A percentile compares a stretch with the other conserved stretches of the same genome.
phyloP scores from a whole-genome alignment of 2,888 invertebrate species.

The Pharmacophagus antenor region DNA sequence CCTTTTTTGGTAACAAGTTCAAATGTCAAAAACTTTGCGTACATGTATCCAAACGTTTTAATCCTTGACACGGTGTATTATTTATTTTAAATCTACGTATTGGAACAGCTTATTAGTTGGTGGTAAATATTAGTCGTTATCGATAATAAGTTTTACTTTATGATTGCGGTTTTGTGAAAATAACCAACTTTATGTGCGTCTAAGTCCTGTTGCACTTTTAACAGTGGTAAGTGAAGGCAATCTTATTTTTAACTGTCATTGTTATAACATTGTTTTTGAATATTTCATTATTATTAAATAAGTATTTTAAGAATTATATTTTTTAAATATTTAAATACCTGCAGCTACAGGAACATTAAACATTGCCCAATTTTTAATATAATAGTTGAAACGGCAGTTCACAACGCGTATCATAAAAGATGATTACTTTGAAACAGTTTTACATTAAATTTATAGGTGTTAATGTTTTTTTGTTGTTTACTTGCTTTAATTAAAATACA shows the following conservation, averaged over 20 bases:
- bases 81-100: neutral
- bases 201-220: conserved; percentile 73
- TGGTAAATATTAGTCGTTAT: conserved; percentile 19
- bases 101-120: neutral
- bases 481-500: too few relatives aligned
- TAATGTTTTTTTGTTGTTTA: too few relatives aligned
- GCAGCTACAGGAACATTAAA: too few relatives aligned
- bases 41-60: conserved; percentile 39
- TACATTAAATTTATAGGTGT: too few relatives aligned
- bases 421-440: too few relatives aligned
- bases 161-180: conserved; percentile 70
- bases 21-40: conserved; percentile 72
- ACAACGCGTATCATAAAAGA: too few relatives aligned
- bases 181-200: conserved; percentile 62
- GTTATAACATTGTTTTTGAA: neutral
- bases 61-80: conserved; percentile 9
- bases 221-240: conserved; percentile 59
- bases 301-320: neutral
- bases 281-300: neutral
- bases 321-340: too few relatives aligned
- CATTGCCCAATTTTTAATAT: too few relatives aligned
- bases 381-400: too few relatives aligned
- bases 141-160: conserved; percentile 46
- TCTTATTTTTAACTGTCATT: conserved; percentile 34
- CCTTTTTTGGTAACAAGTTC: conserved; percentile 40